Percentiles rank a stretch among this genome's conserved stretches.
phyloP scores from a whole-genome alignment of 2,797 vertebrate species.

The Phrynocephalus guinanensis region DNA sequence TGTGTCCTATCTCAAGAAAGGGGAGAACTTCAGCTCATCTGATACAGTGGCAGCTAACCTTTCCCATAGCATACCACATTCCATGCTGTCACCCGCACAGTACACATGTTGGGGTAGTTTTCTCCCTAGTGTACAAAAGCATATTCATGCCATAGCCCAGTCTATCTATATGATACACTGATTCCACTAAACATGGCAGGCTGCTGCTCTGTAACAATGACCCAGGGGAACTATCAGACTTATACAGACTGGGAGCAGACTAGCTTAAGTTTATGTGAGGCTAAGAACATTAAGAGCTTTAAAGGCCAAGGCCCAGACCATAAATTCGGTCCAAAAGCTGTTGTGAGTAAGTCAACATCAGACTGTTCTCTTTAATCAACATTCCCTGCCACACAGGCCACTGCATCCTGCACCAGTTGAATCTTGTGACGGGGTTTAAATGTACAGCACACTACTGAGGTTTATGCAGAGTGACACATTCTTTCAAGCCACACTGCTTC shows the following conservation, averaged over 20 bases:
- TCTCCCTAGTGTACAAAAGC: neutral
- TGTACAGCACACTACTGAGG: too few relatives aligned
- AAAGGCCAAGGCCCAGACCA: neutral
- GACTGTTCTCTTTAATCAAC: neutral
- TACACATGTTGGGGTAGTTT: too few relatives aligned
- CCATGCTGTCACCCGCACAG: neutral
- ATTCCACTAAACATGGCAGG: neutral
- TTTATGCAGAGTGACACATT: neutral
- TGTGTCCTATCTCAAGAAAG: neutral
- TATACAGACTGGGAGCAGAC: neutral
- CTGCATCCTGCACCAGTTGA: neutral
- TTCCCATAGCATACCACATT: neutral
- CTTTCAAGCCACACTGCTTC: neutral
- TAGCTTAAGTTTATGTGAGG: neutral
- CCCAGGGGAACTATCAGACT: too few relatives aligned
- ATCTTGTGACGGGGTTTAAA: neutral
- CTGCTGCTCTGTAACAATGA: neutral
- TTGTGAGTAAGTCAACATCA: too few relatives aligned
- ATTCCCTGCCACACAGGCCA: neutral
- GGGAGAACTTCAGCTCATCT: too few relatives aligned
- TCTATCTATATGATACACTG: neutral
- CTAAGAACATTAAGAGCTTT: neutral
- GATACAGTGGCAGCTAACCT: neutral
- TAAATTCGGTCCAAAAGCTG: neutral
- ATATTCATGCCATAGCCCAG: neutral